Conservation (phyloP, 2,888 invertebrate species). For the Temnothorax ravouxi region DNA sequence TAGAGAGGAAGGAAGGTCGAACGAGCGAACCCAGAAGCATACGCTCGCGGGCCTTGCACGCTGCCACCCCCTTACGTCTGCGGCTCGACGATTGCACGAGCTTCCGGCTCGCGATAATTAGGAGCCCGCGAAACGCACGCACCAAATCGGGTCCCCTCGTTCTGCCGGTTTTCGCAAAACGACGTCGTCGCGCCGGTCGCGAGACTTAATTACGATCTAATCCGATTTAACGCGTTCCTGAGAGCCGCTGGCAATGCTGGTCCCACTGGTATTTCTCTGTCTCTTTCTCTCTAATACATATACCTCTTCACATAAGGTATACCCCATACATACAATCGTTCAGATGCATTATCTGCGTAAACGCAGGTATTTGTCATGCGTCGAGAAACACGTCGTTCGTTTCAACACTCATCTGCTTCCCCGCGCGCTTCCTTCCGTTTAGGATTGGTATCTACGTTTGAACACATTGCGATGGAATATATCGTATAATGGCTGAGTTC, state of each 20-base stretch:
- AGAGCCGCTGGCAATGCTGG: neutral
- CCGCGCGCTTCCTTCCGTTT: neutral
- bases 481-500: neutral
- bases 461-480: neutral
- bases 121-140: slow-evolving; percentile 65
- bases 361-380: slow-evolving; percentile 29
- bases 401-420: neutral
- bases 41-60: slow-evolving; percentile 64
- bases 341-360: slow-evolving; percentile 38
- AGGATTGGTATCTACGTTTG: neutral
- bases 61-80: slow-evolving; percentile 68
- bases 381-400: slow-evolving; percentile 22
- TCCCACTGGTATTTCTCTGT: neutral
- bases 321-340: neutral
- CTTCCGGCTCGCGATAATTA: slow-evolving; percentile 78
- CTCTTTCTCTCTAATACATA: neutral
- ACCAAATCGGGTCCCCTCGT: slow-evolving; percentile 61
- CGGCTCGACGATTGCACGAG: slow-evolving; percentile 30
- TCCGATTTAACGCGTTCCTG: slow-evolving; percentile 62
- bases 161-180: slow-evolving; percentile 13
- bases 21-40: slow-evolving; percentile 76
- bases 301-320: neutral
- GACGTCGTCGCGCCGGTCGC: neutral
- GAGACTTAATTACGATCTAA: slow-evolving; percentile 64
- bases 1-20: slow-evolving; percentile 76